Percentiles rank a stretch among this genome's conserved stretches.
Conservation (phyloP, 2,113 vertebrate species). For the Rhabdornis inornatus region DNA sequence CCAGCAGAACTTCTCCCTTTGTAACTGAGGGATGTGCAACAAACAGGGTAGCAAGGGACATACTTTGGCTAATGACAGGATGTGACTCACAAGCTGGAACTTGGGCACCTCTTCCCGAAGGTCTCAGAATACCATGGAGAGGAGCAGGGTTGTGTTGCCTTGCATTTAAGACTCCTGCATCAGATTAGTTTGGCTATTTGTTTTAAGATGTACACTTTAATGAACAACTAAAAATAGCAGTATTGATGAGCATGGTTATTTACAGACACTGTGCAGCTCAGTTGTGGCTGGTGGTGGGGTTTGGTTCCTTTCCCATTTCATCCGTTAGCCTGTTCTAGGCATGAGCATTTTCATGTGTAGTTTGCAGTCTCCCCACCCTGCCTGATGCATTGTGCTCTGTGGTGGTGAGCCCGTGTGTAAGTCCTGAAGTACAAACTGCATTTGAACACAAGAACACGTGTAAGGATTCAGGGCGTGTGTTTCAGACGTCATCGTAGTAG, state of each 20-base stretch:
- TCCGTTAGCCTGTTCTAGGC: neutral
- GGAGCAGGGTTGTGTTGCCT: neutral
- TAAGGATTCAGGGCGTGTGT: neutral
- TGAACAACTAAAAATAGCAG: neutral
- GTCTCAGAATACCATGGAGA: neutral
- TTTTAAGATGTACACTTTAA: neutral
- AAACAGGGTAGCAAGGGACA: neutral
- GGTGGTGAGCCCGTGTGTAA: neutral
- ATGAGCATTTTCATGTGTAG: neutral
- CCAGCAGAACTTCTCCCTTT: neutral
- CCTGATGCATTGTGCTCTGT: neutral
- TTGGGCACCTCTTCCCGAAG: neutral
- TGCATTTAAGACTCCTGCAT: neutral
- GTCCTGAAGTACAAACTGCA: neutral
- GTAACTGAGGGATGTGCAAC: neutral
- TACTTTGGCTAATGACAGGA: neutral
- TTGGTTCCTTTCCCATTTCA: neutral
- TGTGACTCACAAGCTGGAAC: neutral
- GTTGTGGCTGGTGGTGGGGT: neutral
- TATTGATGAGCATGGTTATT: neutral
- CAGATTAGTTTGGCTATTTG: neutral
- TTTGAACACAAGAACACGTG: neutral
- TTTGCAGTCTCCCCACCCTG: neutral
- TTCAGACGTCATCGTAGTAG: conserved; percentile 88
- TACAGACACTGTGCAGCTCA: neutral